These are phyloP conservation scores for Anhinga rufa DNA, from an alignment of 2,113 vertebrate species.

Conservation along the genomic window DNA sequence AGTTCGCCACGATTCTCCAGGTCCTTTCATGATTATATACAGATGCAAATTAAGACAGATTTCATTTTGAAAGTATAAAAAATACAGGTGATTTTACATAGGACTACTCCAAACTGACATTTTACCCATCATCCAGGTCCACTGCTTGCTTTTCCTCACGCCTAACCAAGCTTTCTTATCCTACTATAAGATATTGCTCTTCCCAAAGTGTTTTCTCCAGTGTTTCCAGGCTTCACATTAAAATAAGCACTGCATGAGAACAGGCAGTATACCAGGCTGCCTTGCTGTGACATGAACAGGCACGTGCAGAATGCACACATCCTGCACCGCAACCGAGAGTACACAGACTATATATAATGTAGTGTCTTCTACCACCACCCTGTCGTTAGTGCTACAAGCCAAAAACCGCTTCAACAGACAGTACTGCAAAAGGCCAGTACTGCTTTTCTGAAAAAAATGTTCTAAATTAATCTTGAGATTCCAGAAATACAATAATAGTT, in stretches of 20 bases:
- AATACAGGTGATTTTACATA: neutral
- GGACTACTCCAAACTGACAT: neutral
- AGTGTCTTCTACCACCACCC: neutral
- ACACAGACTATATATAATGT: rapidly evolving
- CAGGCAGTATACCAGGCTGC: rapidly evolving
- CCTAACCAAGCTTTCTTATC: neutral
- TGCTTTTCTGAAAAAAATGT: neutral
- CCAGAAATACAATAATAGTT: neutral
- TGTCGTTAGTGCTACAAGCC: neutral
- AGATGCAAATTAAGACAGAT: neutral
- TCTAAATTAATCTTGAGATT: neutral
- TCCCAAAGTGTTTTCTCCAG: neutral
- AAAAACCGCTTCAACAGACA: neutral
- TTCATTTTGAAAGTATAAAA: neutral
- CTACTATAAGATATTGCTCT: neutral
- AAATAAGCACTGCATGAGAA: neutral
- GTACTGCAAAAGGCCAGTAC: neutral
- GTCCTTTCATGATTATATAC: neutral
- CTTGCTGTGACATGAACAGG: neutral
- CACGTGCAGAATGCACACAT: rapidly evolving
- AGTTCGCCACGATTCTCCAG: neutral
- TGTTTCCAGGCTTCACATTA: neutral
- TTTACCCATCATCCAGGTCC: neutral
- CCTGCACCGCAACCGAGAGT: neutral
- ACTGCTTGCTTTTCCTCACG: neutral